Conservation (phyloP, 2,888 invertebrate species). For the Calliopum simillimum region DNA sequence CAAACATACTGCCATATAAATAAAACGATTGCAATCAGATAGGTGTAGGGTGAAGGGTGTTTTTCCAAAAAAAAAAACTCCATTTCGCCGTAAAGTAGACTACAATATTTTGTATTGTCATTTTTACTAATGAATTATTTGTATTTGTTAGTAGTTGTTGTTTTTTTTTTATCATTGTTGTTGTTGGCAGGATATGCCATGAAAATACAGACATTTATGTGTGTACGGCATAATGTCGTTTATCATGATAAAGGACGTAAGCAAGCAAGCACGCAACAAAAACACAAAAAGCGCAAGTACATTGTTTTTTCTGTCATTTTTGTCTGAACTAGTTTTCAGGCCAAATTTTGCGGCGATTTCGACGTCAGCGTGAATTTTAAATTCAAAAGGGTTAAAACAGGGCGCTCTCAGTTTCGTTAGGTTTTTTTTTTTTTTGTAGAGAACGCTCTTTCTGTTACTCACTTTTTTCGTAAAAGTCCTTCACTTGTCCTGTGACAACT, state of each 20-base stretch:
- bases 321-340: not conserved
- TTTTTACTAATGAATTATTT: slow-evolving; percentile 25
- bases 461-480: slow-evolving; percentile 23
- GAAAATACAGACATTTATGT: slow-evolving; percentile 15
- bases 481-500: slow-evolving; percentile 32
- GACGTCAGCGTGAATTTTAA: not conserved
- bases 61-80: not conserved
- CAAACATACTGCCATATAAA: slow-evolving; percentile 1
- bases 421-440: not conserved
- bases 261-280: not conserved
- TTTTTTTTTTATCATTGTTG: too few relatives aligned
- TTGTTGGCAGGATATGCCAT: slow-evolving; percentile 4
- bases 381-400: not conserved
- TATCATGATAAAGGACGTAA: slow-evolving; percentile 27
- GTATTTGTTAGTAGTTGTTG: slow-evolving; percentile 14
- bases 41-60: not conserved
- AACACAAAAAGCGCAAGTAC: not conserved
- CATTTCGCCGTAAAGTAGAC: slow-evolving; percentile 25
- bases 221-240: slow-evolving; percentile 15
- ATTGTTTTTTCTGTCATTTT: too few relatives aligned
- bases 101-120: not conserved
- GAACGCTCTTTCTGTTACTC: not conserved
- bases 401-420: not conserved
- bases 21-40: not conserved
- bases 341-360: not conserved